Evolutionary conservation across 1,140 invertebrate species (phyloP).

Genomic region (Rhyzopertha dominica): DNA sequence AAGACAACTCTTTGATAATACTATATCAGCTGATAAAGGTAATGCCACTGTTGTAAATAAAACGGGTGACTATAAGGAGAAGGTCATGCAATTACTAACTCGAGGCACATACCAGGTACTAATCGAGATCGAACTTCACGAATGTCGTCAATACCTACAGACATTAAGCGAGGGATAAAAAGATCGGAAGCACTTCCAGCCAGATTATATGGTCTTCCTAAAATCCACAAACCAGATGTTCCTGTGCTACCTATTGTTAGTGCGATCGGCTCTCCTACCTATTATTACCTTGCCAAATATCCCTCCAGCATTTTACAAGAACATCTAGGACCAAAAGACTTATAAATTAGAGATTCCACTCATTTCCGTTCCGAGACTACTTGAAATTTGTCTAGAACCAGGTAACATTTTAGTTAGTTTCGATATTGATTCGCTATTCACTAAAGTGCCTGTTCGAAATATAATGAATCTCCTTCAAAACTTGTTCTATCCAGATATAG

Average conservation of each 20-base stretch:
- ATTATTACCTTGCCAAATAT: conserved; percentile 17
- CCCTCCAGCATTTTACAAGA: conserved; percentile 1
- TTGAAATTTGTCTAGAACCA: background rate
- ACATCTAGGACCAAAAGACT: background rate
- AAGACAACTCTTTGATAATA: no score
- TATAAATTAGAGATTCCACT: conserved; percentile 1
- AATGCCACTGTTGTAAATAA: no score
- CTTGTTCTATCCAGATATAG: no score
- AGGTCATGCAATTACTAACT: no score
- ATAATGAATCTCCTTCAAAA: no score
- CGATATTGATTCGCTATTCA: no score
- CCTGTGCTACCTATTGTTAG: conserved; percentile 20
- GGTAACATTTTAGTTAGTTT: background rate
- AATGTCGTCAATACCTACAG: no score
- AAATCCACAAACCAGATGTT: conserved; percentile 23
- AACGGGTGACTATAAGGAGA: no score
- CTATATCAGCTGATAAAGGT: no score
- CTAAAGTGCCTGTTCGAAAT: background rate
- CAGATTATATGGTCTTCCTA: conserved; percentile 19
- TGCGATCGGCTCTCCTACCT: conserved; percentile 15
- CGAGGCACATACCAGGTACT: no score
- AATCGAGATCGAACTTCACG: no score
- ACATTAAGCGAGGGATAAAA: no score
- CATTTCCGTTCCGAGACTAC: background rate
- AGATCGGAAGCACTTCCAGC: conserved; percentile 10